A percentile compares a stretch with the other conserved stretches of the same genome.
Conservation (phyloP, 2,113 vertebrate genomes). For the Sebastes schlegelii region DNA sequence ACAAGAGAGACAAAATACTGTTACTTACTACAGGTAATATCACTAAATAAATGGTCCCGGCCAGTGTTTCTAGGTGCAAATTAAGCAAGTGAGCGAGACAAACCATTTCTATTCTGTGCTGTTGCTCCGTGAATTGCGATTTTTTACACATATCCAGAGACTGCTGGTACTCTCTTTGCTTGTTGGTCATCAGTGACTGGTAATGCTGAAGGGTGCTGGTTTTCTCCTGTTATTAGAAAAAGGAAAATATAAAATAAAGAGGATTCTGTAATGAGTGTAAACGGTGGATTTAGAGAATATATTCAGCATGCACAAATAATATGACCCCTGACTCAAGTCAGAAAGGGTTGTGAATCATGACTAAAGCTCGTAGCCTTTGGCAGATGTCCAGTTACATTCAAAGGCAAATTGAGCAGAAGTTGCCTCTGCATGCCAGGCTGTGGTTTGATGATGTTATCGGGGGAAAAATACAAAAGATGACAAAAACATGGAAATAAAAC, state of each 20-base stretch:
- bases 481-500: not conserved
- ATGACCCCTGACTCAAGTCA: not conserved
- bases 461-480: not conserved
- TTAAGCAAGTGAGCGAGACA: not conserved
- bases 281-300: not conserved
- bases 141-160: conserved; percentile 87
- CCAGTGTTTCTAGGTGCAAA: not conserved
- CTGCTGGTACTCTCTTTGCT: conserved; percentile 86
- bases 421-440: not conserved
- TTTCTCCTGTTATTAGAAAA: conserved; percentile 81
- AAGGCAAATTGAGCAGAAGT: not conserved
- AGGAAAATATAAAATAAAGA: not conserved
- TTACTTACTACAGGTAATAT: not conserved
- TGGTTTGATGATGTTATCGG: not conserved
- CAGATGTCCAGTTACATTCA: not conserved
- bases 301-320: not conserved
- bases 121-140: conserved; percentile 85
- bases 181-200: conserved; percentile 86
- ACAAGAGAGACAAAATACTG: not conserved
- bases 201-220: conserved; percentile 84
- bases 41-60: not conserved
- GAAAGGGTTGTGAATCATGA: not conserved
- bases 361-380: not conserved
- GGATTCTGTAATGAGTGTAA: not conserved
- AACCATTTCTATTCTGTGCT: conserved; percentile 89